phyloP scores from a whole-genome alignment of 2,797 vertebrate genomes.

The Passerculus sandwichensis region DNA sequence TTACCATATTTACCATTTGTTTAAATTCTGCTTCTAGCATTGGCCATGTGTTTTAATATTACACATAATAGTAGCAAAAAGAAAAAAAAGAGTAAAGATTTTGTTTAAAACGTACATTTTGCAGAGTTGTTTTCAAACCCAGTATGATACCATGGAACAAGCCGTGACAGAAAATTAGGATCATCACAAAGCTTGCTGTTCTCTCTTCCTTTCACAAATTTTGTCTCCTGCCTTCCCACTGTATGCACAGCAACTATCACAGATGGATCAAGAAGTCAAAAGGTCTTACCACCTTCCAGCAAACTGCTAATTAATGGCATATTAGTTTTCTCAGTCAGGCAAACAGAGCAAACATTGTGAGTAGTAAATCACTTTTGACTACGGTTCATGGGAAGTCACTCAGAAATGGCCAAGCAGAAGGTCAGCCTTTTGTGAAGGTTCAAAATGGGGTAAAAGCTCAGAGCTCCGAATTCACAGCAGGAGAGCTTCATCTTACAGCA shows the following conservation, averaged over 20 bases:
- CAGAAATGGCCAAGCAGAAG: neutral
- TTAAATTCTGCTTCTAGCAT: neutral
- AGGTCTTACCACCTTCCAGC: neutral
- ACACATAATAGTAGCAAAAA: neutral
- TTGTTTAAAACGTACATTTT: neutral
- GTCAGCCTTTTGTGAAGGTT: neutral
- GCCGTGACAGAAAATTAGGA: neutral
- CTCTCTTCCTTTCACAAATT: neutral
- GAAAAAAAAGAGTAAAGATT: fast-evolving
- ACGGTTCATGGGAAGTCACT: neutral
- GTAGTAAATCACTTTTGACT: neutral
- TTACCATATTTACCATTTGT: neutral
- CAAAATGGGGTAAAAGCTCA: neutral
- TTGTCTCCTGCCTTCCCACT: neutral
- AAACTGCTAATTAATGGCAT: neutral
- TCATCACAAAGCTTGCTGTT: neutral
- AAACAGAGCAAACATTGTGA: neutral
- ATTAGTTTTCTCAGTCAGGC: neutral
- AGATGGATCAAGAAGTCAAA: neutral
- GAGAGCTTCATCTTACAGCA: neutral
- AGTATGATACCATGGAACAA: neutral
- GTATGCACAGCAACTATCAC: neutral
- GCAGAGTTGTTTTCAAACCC: neutral
- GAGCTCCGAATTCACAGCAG: neutral
- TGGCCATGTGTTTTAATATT: neutral